Evolutionary conservation across 2,888 invertebrate genomes (phyloP).

Genomic region (Phytoseiulus persimilis): DNA sequence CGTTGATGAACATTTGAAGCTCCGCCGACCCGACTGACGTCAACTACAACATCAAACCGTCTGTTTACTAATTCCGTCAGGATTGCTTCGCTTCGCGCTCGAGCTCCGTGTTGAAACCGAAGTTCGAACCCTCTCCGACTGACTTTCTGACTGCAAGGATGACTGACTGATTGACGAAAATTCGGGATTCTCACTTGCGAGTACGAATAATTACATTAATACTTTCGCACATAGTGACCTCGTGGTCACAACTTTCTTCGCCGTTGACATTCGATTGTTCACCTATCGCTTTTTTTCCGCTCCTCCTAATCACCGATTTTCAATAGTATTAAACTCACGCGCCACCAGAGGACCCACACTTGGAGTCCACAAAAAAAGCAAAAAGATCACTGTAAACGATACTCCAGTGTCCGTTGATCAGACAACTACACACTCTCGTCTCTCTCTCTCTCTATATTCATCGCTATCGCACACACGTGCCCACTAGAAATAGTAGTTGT

Average conservation of each 20-base stretch:
- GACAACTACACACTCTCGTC: neutral
- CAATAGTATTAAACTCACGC: neutral
- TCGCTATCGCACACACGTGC: too few species aligned
- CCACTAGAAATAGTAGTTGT: neutral
- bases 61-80: neutral
- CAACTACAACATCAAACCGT: neutral
- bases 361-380: neutral
- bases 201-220: neutral
- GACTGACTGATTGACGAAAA: neutral
- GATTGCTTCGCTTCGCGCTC: neutral
- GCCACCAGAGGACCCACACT: neutral
- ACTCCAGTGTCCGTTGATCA: neutral
- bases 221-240: neutral
- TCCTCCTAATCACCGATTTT: neutral
- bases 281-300: neutral
- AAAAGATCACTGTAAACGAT: neutral
- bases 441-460: neutral
- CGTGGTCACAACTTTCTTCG: neutral
- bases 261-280: neutral
- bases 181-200: neutral
- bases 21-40: neutral
- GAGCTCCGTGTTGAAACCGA: neutral
- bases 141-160: neutral
- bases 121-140: neutral
- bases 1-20: neutral